Conservation (phyloP, 1,140 invertebrate genomes). For the Heliconius hermathena region DNA sequence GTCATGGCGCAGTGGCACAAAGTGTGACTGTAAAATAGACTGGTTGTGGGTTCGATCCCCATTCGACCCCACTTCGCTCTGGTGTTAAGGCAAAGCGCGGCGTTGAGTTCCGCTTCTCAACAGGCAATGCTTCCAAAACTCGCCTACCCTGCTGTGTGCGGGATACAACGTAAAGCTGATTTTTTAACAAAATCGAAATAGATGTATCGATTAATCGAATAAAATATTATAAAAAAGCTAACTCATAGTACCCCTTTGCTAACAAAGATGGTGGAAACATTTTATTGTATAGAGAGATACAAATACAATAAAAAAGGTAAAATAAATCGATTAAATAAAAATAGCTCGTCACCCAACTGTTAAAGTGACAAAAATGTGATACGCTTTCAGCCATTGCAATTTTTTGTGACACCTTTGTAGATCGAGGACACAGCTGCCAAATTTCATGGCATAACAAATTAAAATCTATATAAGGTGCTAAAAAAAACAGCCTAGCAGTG, state of each 20-base stretch:
- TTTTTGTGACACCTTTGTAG: not conserved
- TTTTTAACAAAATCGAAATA: not conserved
- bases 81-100: too few relatives aligned
- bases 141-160: too few relatives aligned
- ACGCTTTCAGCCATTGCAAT: not conserved
- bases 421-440: constrained; percentile 8
- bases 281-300: not conserved
- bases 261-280: not conserved
- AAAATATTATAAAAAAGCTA: not conserved
- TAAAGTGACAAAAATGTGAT: constrained; percentile 7
- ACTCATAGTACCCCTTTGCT: not conserved
- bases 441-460: not conserved
- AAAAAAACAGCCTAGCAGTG: not conserved
- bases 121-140: too few relatives aligned
- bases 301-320: not conserved
- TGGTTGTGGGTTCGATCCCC: too few relatives aligned
- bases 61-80: too few relatives aligned
- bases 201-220: not conserved
- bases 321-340: constrained; percentile 9
- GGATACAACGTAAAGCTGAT: too few relatives aligned
- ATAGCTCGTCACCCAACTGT: not conserved
- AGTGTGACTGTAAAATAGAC: too few relatives aligned
- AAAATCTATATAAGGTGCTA: not conserved
- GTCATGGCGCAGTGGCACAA: too few relatives aligned
- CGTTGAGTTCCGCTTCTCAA: too few relatives aligned